Conservation (phyloP, 2,888 invertebrate genomes). For the Tethea ocularis region DNA sequence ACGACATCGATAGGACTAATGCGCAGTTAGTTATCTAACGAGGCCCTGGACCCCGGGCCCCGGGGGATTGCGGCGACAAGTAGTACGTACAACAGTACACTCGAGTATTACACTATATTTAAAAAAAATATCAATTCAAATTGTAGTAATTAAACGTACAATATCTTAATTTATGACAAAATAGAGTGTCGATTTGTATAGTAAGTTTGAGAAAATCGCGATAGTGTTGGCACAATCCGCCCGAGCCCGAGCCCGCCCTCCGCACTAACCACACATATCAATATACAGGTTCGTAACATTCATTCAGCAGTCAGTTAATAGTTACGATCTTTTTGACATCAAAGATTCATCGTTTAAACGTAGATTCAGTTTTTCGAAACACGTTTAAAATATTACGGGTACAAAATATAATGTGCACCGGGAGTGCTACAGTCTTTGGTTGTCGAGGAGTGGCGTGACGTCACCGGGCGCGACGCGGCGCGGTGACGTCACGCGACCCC, state of each 20-base stretch:
- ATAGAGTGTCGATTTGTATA: neutral
- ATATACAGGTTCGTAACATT: neutral
- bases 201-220: neutral
- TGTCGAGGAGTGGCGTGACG: slow-evolving; percentile 7
- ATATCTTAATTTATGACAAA: neutral
- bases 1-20: too few species aligned
- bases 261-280: neutral
- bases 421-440: slow-evolving; percentile 42
- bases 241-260: neutral
- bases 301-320: neutral
- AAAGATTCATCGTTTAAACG: slow-evolving; percentile 25
- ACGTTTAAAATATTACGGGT: slow-evolving; percentile 32
- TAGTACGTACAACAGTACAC: neutral
- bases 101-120: neutral
- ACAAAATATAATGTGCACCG: slow-evolving; percentile 32
- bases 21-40: too few species aligned
- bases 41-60: too few species aligned
- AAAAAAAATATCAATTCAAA: neutral
- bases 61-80: neutral
- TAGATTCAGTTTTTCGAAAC: slow-evolving; percentile 15
- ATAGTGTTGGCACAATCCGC: neutral
- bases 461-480: neutral
- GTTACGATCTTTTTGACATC: slow-evolving; percentile 10
- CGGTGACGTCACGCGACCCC: slow-evolving; percentile 1
- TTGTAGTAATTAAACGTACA: neutral